These are phyloP conservation scores for Brachypalpus laphriformis DNA, from an alignment of 2,888 invertebrate species.

Conservation along the genomic window DNA sequence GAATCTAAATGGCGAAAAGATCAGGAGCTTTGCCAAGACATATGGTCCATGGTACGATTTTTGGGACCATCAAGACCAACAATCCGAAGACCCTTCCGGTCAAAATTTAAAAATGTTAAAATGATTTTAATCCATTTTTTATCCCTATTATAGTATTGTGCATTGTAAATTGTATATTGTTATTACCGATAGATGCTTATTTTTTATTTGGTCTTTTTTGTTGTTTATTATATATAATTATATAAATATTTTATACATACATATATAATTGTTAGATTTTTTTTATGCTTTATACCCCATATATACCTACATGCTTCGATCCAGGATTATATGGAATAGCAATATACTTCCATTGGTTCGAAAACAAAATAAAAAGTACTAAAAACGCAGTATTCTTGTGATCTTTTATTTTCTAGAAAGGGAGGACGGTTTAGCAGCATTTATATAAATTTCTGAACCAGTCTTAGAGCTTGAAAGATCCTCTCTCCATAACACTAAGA, in stretches of 20 bases:
- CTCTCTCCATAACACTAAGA: constrained; percentile 54
- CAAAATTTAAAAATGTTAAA: constrained; percentile 41
- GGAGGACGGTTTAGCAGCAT: constrained; percentile 80
- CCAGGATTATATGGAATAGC: not conserved
- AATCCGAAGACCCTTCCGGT: constrained; percentile 33
- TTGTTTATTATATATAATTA: constrained; percentile 66
- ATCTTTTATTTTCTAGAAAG: constrained; percentile 78
- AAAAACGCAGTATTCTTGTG: constrained; percentile 47
- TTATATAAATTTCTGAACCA: constrained; percentile 79
- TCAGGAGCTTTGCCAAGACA: constrained; percentile 84
- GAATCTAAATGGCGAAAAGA: constrained; percentile 77
- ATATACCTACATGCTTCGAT: constrained; percentile 20
- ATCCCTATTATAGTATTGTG: constrained; percentile 11
- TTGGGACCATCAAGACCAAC: constrained; percentile 85
- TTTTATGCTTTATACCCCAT: not conserved
- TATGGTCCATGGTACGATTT: constrained; percentile 95
- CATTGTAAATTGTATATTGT: constrained; percentile 46
- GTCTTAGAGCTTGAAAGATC: constrained; percentile 51
- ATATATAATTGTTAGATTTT: constrained; percentile 29
- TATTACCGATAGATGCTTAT: constrained; percentile 60
- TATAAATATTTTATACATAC: constrained; percentile 14
- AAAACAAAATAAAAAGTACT: constrained; percentile 38
- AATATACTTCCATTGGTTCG: constrained; percentile 33
- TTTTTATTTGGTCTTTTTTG: constrained; percentile 63
- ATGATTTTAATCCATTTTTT: constrained; percentile 3